phyloP scores from a whole-genome alignment of 2,888 invertebrate species.

The Piscicola geometra region DNA sequence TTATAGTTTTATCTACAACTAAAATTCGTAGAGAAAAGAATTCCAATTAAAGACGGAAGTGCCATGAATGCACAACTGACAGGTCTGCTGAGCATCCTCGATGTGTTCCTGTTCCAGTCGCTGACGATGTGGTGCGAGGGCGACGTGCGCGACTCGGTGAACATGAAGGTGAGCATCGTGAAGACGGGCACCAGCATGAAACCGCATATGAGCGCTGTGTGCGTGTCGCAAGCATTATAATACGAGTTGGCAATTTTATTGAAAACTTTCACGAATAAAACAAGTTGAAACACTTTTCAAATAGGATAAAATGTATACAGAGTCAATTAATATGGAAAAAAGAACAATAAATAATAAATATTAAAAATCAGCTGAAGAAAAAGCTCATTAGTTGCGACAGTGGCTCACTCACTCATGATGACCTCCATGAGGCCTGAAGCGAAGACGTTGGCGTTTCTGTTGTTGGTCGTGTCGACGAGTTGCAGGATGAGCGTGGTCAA shows the following conservation, averaged over 20 bases:
- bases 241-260: neutral
- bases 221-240: too few species aligned
- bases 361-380: too few species aligned
- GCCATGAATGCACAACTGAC: too few species aligned
- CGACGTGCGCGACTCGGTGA: conserved; percentile 20
- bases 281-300: neutral
- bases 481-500: conserved; percentile 19
- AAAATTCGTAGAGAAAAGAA: too few species aligned
- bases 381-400: too few species aligned
- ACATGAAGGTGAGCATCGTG: conserved; percentile 10
- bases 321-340: neutral
- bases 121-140: conserved; percentile 22
- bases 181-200: conserved; percentile 11
- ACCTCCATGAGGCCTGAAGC: conserved; percentile 13
- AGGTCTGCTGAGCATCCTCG: neutral
- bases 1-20: too few species aligned
- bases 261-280: neutral
- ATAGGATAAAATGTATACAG: too few species aligned
- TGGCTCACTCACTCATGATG: conserved; percentile 15
- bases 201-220: conserved; percentile 20
- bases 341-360: neutral
- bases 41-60: too few species aligned
- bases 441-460: conserved; percentile 20
- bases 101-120: conserved; percentile 20
- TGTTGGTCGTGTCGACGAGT: neutral